These are phyloP conservation scores for Euphydryas editha DNA, from an alignment of 2,888 invertebrate species.

Conservation along the genomic window DNA sequence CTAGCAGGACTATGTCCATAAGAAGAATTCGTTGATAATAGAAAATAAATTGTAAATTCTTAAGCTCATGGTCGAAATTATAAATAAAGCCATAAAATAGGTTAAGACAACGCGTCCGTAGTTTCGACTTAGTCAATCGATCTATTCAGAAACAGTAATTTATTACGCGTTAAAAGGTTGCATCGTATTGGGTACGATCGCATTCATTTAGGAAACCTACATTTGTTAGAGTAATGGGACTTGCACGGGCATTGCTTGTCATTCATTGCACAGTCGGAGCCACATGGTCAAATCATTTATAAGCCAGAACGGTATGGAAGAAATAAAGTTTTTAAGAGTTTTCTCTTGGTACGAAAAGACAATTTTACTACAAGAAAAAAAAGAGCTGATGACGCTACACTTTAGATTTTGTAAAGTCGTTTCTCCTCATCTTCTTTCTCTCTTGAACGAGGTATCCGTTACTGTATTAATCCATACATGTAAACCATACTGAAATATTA, in stretches of 20 bases:
- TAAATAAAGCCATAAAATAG: neutral
- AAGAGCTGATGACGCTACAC: too few relatives aligned
- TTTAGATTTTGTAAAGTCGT: too few relatives aligned
- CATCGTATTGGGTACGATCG: conserved; percentile 19
- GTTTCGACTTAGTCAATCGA: neutral
- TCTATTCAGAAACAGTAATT: conserved; percentile 5
- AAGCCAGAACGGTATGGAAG: neutral
- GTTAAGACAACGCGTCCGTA: neutral
- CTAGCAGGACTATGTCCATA: too few relatives aligned
- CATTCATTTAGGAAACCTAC: conserved; percentile 16
- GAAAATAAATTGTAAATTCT: neutral
- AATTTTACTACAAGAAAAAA: too few relatives aligned
- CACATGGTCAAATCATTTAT: neutral
- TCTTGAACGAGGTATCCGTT: too few relatives aligned
- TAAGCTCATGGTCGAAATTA: neutral
- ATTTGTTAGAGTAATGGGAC: conserved; percentile 12
- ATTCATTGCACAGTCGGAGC: neutral
- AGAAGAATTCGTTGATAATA: too few relatives aligned
- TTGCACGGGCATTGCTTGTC: neutral
- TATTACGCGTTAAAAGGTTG: conserved; percentile 18
- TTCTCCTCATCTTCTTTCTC: too few relatives aligned
- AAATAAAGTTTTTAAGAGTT: neutral
- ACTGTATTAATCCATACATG: too few relatives aligned
- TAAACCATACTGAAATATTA: too few relatives aligned
- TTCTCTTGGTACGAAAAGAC: too few relatives aligned